Conservation (phyloP, 1,140 invertebrate genomes). For the Drosophila saltans region DNA sequence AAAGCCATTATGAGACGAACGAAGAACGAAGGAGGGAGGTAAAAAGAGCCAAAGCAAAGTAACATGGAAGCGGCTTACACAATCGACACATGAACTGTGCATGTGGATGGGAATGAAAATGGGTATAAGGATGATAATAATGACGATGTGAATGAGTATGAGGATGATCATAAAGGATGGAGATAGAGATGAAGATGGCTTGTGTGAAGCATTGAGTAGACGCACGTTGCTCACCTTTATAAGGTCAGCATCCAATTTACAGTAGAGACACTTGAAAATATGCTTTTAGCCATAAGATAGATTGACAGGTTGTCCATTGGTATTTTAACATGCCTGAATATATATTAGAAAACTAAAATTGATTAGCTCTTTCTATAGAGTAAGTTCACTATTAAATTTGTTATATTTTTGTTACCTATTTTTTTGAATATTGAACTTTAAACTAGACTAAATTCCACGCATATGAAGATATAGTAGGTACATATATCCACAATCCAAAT, state of each 20-base stretch:
- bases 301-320: conserved; percentile 13
- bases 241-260: conserved; percentile 67
- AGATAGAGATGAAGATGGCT: conserved; percentile 22
- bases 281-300: neutral
- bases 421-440: too few species aligned
- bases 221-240: conserved; percentile 77
- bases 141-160: neutral
- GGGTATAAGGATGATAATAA: neutral
- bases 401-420: too few species aligned
- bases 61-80: conserved; percentile 61
- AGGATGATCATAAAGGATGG: neutral
- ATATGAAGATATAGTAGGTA: too few species aligned
- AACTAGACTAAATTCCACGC: too few species aligned
- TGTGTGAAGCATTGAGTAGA: conserved; percentile 44
- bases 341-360: conserved; percentile 17
- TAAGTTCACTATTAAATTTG: too few species aligned
- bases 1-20: conserved; percentile 46
- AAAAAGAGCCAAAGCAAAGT: conserved; percentile 35
- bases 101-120: neutral
- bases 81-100: conserved; percentile 41
- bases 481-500: too few species aligned
- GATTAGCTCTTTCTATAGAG: neutral
- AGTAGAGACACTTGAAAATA: conserved; percentile 32
- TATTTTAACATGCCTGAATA: conserved; percentile 44
- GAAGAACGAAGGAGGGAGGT: conserved; percentile 34